Base-by-base conservation (phyloP, 92 coral and sea anemone species). In the Porites rus region DNA sequence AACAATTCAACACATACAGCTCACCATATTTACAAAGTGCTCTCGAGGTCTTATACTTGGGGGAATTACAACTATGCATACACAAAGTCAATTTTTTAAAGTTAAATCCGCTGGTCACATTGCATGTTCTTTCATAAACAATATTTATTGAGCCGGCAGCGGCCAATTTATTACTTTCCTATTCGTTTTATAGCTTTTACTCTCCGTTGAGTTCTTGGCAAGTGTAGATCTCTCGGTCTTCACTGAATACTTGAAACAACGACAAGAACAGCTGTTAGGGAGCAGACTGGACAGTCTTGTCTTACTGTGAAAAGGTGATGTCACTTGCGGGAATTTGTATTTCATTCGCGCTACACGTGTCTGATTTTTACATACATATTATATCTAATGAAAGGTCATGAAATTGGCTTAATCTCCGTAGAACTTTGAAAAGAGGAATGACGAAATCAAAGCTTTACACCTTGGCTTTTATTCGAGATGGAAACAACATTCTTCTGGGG, bases 391-490 rank as follows among this genome's bases (percentile, higher is more conserved):
- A 56, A 56, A 10, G 16, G 16, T 14, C 13, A 4, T 14, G 16
- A 56, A 54, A 56, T 56, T 56, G 74, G 11, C 17, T 22, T 10
- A 69, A 24, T 69, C 16, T 69, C 51, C 31, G 0, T 69, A 11
- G 14, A 38, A 14, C 38, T 69, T 69, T 69, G 12, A 17, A 31
- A 43, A 18, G 17, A 22, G 28, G 12, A 63, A 97, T 95, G 99
- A 67, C 95, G 1, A 84, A 95, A 82, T 92, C 78, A 54, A 97
- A 93, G 84, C 86, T 97, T 8, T 90, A 91, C 63, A 97, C 98
- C 3, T 89, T 97, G 22, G 98, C 91, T 10, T 86, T 95, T 7
- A 98, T 97, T 61, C 92, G 92, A 24, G 91, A 89, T 66, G 83
- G 75, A 20, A 64, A 65, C 43, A 77, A 89, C 56, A 84, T 97